Evolutionary conservation across 2,888 invertebrate species (phyloP).

Genomic region (Smittia aterrima): DNA sequence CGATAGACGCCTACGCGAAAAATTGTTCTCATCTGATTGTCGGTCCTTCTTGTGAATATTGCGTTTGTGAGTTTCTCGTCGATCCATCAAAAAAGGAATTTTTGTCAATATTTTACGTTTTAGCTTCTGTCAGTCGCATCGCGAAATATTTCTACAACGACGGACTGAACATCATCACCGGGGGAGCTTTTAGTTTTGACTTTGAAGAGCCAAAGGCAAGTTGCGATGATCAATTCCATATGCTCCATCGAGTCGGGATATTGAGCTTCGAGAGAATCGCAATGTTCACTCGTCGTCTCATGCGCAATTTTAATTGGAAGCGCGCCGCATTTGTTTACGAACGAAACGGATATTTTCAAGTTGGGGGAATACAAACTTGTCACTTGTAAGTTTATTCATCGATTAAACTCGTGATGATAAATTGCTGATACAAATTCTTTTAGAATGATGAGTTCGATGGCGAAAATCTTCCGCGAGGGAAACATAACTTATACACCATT

Average conservation of each 20-base stretch:
- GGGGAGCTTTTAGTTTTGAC: slow-evolving; percentile 77
- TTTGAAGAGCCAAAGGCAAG: slow-evolving; percentile 69
- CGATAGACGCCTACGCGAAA: slow-evolving; percentile 63
- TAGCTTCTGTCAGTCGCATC: slow-evolving; percentile 78
- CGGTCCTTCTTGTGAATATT: slow-evolving; percentile 79
- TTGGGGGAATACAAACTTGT: slow-evolving; percentile 72
- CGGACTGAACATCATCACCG: slow-evolving; percentile 73
- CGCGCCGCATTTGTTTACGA: slow-evolving; percentile 74
- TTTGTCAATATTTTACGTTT: slow-evolving; percentile 44
- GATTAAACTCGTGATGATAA: not conserved
- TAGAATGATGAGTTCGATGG: slow-evolving; percentile 67
- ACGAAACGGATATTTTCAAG: slow-evolving; percentile 64
- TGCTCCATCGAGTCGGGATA: slow-evolving; percentile 71
- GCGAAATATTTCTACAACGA: slow-evolving; percentile 73
- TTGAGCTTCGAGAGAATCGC: slow-evolving; percentile 71
- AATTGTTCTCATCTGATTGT: slow-evolving; percentile 75
- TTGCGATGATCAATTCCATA: slow-evolving; percentile 73
- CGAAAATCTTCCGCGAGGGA: slow-evolving; percentile 57
- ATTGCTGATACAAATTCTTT: too few relatives aligned
- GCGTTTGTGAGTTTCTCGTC: slow-evolving; percentile 64
- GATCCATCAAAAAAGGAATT: not conserved
- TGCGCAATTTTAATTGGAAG: slow-evolving; percentile 57
- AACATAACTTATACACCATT: slow-evolving; percentile 52
- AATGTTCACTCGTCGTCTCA: slow-evolving; percentile 66
- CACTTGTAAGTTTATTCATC: slow-evolving; percentile 55